phyloP scores from a whole-genome alignment of 2,113 vertebrate species.

The Mesocricetus auratus region DNA sequence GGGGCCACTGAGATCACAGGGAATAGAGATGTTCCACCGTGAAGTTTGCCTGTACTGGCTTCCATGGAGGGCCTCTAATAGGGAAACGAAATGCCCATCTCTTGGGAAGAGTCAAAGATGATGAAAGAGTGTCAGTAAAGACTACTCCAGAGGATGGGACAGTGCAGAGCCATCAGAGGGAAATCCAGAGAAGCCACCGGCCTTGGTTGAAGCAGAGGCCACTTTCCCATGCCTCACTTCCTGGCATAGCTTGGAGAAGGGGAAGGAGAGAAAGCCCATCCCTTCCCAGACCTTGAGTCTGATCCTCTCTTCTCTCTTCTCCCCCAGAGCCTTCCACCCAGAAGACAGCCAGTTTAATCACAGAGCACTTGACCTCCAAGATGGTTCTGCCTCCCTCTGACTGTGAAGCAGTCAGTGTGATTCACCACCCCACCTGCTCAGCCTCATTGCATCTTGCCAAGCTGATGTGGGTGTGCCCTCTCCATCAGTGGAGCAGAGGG shows the following conservation, averaged over 20 bases:
- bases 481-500: neutral
- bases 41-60: neutral
- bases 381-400: neutral
- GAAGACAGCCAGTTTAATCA: neutral
- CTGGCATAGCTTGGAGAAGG: neutral
- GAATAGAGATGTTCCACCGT: neutral
- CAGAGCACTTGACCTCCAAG: neutral
- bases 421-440: constrained; percentile 30
- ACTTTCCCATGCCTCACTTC: neutral
- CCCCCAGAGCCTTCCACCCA: neutral
- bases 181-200: neutral
- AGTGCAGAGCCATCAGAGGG: neutral
- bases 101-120: neutral
- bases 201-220: neutral
- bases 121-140: neutral
- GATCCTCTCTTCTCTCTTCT: neutral
- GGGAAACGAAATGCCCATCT: neutral
- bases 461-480: neutral
- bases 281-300: neutral
- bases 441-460: neutral
- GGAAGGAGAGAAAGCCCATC: neutral
- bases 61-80: neutral
- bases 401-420: constrained; percentile 18
- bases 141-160: neutral
- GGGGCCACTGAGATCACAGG: neutral